Evolutionary conservation across 1,140 invertebrate genomes (phyloP).

Genomic region (Cydia amplana): DNA sequence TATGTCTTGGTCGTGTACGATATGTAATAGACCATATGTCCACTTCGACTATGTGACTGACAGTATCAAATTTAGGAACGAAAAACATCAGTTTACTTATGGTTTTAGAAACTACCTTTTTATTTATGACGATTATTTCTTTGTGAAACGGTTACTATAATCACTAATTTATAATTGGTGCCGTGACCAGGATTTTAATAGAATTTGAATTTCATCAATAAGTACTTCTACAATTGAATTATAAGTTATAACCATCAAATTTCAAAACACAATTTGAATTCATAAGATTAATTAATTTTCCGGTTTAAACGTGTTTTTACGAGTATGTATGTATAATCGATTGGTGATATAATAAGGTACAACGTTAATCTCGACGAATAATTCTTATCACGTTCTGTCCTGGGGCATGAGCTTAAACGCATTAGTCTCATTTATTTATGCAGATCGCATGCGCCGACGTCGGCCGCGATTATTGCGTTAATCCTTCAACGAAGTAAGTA

Average conservation of each 20-base stretch:
- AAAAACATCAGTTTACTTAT: not conserved
- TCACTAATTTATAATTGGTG: not conserved
- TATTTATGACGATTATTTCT: not conserved
- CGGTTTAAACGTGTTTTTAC: no score
- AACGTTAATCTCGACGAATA: not conserved
- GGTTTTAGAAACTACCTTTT: no score
- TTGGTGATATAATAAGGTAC: not conserved
- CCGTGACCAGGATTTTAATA: not conserved
- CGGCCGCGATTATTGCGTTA: slow-evolving; percentile 17
- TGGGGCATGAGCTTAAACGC: not conserved
- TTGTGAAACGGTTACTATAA: no score
- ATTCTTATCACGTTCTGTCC: slow-evolving; percentile 17
- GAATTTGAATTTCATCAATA: not conserved
- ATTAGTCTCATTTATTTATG: slow-evolving; percentile 25
- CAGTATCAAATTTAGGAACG: not conserved
- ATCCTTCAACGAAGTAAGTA: slow-evolving; percentile 23
- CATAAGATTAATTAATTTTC: no score
- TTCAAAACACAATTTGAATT: no score
- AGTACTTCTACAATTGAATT: no score
- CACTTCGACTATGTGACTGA: not conserved
- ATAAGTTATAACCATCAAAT: no score
- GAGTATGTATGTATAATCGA: no score
- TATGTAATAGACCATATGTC: no score
- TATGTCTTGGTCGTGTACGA: not conserved
- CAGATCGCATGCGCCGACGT: slow-evolving; percentile 26